Base-by-base conservation (phyloP, 2,888 invertebrate species). In the Drosophila conformis region DNA sequence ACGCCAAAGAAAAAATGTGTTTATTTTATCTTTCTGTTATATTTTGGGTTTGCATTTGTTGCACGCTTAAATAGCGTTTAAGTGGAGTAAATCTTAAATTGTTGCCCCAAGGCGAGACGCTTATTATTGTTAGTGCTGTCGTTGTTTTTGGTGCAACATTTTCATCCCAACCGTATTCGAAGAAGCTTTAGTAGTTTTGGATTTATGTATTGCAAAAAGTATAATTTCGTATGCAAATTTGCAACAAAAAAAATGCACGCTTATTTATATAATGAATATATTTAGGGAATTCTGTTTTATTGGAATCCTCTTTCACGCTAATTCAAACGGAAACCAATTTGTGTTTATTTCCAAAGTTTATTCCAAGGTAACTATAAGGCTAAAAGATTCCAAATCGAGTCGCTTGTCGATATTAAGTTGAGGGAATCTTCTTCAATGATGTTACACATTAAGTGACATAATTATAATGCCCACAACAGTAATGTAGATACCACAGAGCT, bases 1-100 rank as follows among this genome's bases (percentile, higher is more conserved):
- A 59, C 58, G n/a, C 21, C 27, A 15, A n/a, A 4, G 4, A 27
- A 60, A 31, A 29, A 21, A 15, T n/a, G 18, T 29, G 8, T 38
- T 38, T 1, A 25, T n/a, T 56, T 56, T 40, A 36, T 33, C 33
- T n/a, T 62, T 66, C 52, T 54, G 58, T 38, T 56, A 31, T 62
- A 46, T 63, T 56, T 60, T 36, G 69, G 51, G 56, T 66, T 48
- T 69, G 76, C 54, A 67, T 75, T 78, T 80, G 72, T 73, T 78
- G 77, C 82, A 82, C 74, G 79, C 76, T 76, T 79, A 81, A 86
- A 84, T 73, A 78, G 68, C 82, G 81, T 78, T 76, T 84, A 87
- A 86, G 85, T 87, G 87, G 87, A 87, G 87, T 86, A 86, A 84
- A 84, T 84, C 73, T 84, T 73, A 87, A 82, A 86, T 86, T 83